A percentile compares a stretch with the other conserved stretches of the same genome.
Evolutionary conservation across 2,797 vertebrate species (phyloP).

Genomic region (Hapalemur alaotrensis): DNA sequence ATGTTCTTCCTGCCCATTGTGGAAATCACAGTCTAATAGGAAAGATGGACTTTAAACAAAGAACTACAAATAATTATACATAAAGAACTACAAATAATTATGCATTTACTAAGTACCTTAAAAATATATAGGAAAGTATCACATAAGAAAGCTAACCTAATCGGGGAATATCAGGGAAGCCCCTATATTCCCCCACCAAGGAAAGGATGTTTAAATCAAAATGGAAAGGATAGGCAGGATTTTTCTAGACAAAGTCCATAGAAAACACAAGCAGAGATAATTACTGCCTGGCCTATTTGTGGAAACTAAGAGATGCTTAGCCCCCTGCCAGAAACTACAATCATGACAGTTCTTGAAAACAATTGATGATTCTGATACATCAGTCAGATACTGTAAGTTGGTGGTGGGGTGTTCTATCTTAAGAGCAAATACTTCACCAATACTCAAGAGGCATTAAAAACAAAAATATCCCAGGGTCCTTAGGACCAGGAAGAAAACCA

Average conservation of each 20-base stretch:
- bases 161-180: not conserved
- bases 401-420: not conserved
- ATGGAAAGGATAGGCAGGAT: not conserved
- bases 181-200: not conserved
- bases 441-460: not conserved
- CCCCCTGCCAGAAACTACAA: not conserved
- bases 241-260: constrained; percentile 1
- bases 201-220: constrained; percentile 9
- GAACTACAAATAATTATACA: not conserved
- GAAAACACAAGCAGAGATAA: not conserved
- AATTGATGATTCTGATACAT: not conserved
- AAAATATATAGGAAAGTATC: not conserved
- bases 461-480: not conserved
- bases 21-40: constrained; percentile 5
- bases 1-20: not conserved
- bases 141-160: not conserved
- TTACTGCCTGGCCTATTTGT: not conserved
- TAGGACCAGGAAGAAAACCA: not conserved
- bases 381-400: not conserved
- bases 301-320: not conserved
- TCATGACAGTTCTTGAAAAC: not conserved
- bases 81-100: constrained; percentile 29
- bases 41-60: constrained; percentile 53
- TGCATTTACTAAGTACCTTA: not conserved
- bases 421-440: not conserved